Evolutionary conservation across 2,888 invertebrate species (phyloP), one percentile per base, ranked within the genome.

Genomic region (Patella pellucida): DNA sequence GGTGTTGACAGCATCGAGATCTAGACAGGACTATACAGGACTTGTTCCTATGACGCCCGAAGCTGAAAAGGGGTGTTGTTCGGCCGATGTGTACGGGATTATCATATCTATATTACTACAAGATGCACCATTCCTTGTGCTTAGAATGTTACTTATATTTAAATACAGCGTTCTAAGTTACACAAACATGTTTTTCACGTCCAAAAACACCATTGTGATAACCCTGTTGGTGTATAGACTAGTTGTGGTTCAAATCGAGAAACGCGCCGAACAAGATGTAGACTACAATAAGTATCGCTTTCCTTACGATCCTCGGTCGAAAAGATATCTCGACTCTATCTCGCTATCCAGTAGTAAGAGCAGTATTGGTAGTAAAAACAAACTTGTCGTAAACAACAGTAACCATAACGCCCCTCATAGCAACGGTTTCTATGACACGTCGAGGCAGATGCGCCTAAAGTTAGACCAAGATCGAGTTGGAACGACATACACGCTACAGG

Each of bases 111-210:
- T 97, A 82, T 93, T 95, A 0, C 93, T 97, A 0, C 93, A 93
- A 82, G 97, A 97, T 88, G 96, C 95, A 0, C 96, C 97, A 0
- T 97, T 97, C 91, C 91, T 97, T 11, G 95, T 95, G 0, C 96
- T 97, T 89, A 92, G 97, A 1, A 92, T 86, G 91, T 93, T 97
- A 67, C 94, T 98, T 70, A 97, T 98, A 78, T 94, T 95, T 19
- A 95, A 96, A 87, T 97, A 96, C 91, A 94, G 94, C 83, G 96
- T 97, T 54, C 95, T 97, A 83, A 97, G 96, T 87, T 97, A 98
- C 88, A 97, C 97, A 94, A 97, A 97, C 90, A 96, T 97, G 82
- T 98, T 98, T 92, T 98, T 98, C 92, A 97, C 97, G 0, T 97
- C 96, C 91, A 96, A 96, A 92, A 96, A 96, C 87, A 95, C 95